A percentile compares a stretch with the other conserved stretches of the same genome.
phyloP scores from a whole-genome alignment of 2,113 vertebrate species.

The Channa maculata region DNA sequence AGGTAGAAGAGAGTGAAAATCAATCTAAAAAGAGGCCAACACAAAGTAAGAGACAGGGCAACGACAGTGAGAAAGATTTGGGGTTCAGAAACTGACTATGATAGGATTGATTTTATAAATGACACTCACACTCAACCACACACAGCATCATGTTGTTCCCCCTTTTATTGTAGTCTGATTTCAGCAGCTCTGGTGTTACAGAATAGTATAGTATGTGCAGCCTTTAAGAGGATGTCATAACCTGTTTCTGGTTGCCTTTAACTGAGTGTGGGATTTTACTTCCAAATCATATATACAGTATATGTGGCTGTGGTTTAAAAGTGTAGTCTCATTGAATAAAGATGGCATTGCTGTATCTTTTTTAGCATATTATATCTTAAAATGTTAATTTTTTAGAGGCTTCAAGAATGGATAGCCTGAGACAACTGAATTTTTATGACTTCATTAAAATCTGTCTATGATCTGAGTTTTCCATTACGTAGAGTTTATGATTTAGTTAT shows the following conservation, averaged over 20 bases:
- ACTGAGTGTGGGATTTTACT: too few species aligned
- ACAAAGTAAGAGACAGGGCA: conserved; percentile 7
- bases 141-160: background rate
- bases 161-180: too few species aligned
- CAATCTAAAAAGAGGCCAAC: conserved; percentile 33
- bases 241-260: too few species aligned
- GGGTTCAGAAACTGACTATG: conserved; percentile 30
- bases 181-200: too few species aligned
- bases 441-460: background rate
- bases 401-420: background rate
- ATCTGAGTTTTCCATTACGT: background rate
- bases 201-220: too few species aligned
- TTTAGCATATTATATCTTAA: background rate
- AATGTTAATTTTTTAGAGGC: background rate
- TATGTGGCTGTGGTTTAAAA: too few species aligned
- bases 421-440: background rate
- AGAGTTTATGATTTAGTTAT: background rate
- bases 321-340: too few species aligned
- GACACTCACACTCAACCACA: background rate
- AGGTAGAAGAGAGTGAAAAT: conserved; percentile 44
- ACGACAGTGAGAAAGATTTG: background rate
- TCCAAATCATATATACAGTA: too few species aligned
- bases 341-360: background rate
- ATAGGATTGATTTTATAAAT: background rate
- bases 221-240: too few species aligned